phyloP scores from a whole-genome alignment of 2,797 vertebrate genomes.

The Amniataba percoides region DNA sequence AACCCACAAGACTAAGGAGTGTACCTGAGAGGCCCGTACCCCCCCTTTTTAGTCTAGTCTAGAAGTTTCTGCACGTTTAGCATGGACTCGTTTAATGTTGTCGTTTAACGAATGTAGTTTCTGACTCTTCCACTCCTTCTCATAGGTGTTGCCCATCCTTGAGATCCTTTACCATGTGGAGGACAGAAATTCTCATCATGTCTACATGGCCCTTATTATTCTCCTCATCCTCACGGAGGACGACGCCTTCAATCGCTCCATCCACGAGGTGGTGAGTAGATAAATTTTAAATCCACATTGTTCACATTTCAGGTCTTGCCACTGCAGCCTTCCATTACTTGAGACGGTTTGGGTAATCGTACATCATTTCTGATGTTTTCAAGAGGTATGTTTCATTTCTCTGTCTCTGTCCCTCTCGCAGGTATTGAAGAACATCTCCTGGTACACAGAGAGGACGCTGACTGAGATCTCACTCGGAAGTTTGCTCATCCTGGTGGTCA shows the following conservation, averaged over 20 bases:
- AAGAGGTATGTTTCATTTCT: constrained; percentile 19
- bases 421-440: constrained; percentile 95
- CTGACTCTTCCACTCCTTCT: constrained; percentile 6
- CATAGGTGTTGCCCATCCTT: constrained; percentile 95
- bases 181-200: constrained; percentile 97
- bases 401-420: constrained; percentile 69
- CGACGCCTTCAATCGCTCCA: constrained; percentile 96
- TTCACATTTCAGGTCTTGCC: constrained; percentile 15
- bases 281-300: not conserved
- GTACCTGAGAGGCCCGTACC: not conserved
- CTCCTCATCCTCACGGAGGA: constrained; percentile 98
- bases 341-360: not conserved
- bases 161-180: constrained; percentile 98
- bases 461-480: constrained; percentile 98
- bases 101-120: constrained; percentile 5
- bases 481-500: constrained; percentile 96
- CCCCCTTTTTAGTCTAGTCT: not conserved
- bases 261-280: constrained; percentile 96
- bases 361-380: constrained; percentile 24
- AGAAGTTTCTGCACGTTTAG: not conserved
- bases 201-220: constrained; percentile 99
- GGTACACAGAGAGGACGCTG: constrained; percentile 96
- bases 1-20: not conserved
- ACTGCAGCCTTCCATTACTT: not conserved
- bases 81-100: constrained; percentile 1